Evolutionary conservation across 2,888 invertebrate species (phyloP), one percentile per base, ranked within the genome.

Genomic region (Cetonia aurata): DNA sequence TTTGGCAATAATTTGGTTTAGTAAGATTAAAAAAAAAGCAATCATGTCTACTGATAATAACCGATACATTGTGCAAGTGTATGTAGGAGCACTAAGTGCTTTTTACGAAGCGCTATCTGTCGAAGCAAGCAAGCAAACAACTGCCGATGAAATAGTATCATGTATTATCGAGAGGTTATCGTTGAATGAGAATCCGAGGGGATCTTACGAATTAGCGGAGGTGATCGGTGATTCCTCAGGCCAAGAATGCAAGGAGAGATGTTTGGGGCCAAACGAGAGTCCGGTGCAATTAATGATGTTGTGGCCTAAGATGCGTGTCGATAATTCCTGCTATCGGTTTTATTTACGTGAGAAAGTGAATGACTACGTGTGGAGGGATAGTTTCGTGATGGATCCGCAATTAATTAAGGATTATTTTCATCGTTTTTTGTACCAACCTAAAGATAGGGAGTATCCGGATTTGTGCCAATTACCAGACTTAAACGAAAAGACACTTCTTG

Each of bases 381-480:
- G 92, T 81, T 95, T 94, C 84, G 92, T 93, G 17, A 93, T 94
- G 88, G 95, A 95, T 83, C 94, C 96, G 57, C 96, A 97, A 86
- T 89, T 96, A 74, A 94, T 97, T 82, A 92, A 96, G 81, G 96
- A 96, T 83, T 95, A 95, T 85, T 97, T 95, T 85, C 92, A 94
- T 83, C 89, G 94, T 77, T 95, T 98, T 85, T 88, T 97, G 41
- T 93, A 94, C 81, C 96, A 97, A 85, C 96, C 96, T 15, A 92
- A 94, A 82, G 95, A 96, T 85, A 90, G 96, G 77, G 97, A 98
- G 83, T 98, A 97, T 85, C 96, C 97, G 6, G 98, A 98, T 85
- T 87, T 98, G 78, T 98, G 98, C 84, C 96, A 96, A 86, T 87
- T 98, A 81, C 97, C 97, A 12, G 96, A 97, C 86, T 89, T 98